Conservation (phyloP, 2,113 vertebrate species). For the Otolemur garnettii region DNA sequence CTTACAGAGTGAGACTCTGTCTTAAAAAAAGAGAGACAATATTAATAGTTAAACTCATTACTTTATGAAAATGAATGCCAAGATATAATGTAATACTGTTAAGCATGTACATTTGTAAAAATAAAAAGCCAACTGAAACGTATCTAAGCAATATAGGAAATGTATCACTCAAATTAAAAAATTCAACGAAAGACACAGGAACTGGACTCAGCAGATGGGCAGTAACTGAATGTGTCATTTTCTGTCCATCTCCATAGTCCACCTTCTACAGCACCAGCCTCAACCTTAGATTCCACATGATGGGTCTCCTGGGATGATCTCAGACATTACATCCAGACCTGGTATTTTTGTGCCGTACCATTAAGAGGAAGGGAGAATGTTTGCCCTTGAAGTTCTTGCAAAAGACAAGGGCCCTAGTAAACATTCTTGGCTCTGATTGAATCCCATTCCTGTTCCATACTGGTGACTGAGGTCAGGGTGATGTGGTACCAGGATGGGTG, state of each 20-base stretch:
- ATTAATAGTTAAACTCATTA: not conserved
- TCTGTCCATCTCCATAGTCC: not conserved
- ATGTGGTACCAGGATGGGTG: rapidly evolving
- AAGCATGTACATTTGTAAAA: not conserved
- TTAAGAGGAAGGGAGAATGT: not conserved
- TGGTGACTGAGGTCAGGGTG: rapidly evolving
- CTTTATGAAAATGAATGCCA: not conserved
- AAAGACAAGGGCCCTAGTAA: not conserved
- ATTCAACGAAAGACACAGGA: not conserved
- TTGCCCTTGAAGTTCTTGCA: not conserved
- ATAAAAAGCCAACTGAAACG: not conserved
- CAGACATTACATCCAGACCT: too few species aligned
- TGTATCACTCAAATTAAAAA: not conserved
- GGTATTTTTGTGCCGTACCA: rapidly evolving
- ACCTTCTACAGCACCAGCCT: not conserved
- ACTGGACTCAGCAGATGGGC: not conserved
- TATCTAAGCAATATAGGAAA: not conserved
- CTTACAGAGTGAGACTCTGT: too few species aligned
- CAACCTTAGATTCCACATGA: not conserved
- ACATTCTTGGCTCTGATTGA: not conserved
- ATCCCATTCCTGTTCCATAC: rapidly evolving
- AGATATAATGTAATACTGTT: not conserved
- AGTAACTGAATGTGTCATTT: not conserved
- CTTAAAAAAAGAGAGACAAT: not conserved
- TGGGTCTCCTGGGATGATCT: too few species aligned